Percentiles rank a stretch among this genome's conserved stretches.
Conservation (phyloP, 2,797 vertebrate genomes). For the Urocyon cinereoargenteus region DNA sequence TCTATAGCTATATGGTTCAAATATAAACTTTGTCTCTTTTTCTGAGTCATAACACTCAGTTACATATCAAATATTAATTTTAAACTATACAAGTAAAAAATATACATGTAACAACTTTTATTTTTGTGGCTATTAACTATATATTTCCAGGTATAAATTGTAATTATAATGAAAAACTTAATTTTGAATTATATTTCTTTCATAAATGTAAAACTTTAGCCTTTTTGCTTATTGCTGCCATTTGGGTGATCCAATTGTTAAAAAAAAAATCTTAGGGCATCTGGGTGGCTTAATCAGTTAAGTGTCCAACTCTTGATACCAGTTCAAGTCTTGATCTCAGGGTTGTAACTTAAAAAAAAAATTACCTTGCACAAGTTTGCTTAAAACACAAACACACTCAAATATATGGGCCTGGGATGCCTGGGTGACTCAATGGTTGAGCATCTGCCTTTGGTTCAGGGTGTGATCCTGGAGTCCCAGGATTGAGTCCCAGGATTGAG, state of each 20-base stretch:
- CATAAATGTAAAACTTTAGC: slow-evolving; percentile 18
- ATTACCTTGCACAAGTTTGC: neutral
- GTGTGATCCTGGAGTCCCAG: too few species aligned
- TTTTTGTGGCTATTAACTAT: neutral
- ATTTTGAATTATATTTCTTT: slow-evolving; percentile 31
- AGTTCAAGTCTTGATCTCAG: neutral
- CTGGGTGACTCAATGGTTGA: too few species aligned
- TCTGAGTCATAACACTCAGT: neutral
- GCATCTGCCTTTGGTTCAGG: too few species aligned
- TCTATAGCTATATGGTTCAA: neutral
- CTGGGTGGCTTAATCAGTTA: neutral
- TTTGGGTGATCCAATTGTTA: neutral
- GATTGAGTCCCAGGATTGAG: too few species aligned
- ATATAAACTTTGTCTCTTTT: neutral
- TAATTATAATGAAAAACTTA: neutral
- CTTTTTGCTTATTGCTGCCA: neutral
- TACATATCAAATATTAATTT: slow-evolving; percentile 30
- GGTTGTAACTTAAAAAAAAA: neutral
- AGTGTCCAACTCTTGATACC: neutral
- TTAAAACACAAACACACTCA: neutral
- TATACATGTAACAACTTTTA: neutral
- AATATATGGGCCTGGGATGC: neutral
- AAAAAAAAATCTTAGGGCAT: neutral
- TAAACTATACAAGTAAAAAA: neutral
- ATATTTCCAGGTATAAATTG: neutral